Evolutionary conservation across 1,140 invertebrate species (phyloP), one percentile per base, ranked within the genome.

Genomic region (Zaprionus vittiger): DNA sequence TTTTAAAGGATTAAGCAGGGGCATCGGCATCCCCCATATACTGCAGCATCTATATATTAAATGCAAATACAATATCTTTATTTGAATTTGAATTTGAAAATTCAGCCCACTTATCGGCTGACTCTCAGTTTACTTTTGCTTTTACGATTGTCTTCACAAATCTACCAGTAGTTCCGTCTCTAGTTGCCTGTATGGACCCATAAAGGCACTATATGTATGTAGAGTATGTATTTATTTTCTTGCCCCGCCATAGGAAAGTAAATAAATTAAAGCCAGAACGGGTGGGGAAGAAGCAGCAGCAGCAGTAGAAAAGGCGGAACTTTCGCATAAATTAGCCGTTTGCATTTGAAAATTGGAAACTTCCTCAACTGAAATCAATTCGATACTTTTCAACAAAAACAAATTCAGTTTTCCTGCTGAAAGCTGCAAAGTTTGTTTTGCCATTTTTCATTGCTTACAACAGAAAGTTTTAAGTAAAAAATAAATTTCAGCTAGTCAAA

Each of bases 381-480:
- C 81, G 67, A 86, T 86, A 87, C 83, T 87, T 84, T 80, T 76
- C 56, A 79, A 81, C 54, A 65, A 79, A 38, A 65, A 71, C 62
- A 75, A 71, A 83, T 79, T 64, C 56, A 66, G 62, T 66, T 71
- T 54, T n/a, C 38, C 56, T 89, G 78, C 84, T 84, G 81, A 89
- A 89, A 89, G 81, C 84, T 62, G 60, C 64, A 91, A 90, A 90
- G 83, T 90, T 90, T 80, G 82, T 84, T 91, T 85, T 79, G 64
- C 86, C 86, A 90, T 90, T 90, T 91, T 71, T 90, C 86, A 90
- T 91, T 91, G 82, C 73, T 78, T 80, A 90, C 85, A 86, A 91
- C 86, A 91, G 80, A 90, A 90, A 90, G 86, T 90, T 90, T 90
- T 90, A 90, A 83, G 86, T 81, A 90, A 90, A 90, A 91, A 82